Conservation (phyloP, 2,888 invertebrate species). For the Aleiodes testaceus region DNA sequence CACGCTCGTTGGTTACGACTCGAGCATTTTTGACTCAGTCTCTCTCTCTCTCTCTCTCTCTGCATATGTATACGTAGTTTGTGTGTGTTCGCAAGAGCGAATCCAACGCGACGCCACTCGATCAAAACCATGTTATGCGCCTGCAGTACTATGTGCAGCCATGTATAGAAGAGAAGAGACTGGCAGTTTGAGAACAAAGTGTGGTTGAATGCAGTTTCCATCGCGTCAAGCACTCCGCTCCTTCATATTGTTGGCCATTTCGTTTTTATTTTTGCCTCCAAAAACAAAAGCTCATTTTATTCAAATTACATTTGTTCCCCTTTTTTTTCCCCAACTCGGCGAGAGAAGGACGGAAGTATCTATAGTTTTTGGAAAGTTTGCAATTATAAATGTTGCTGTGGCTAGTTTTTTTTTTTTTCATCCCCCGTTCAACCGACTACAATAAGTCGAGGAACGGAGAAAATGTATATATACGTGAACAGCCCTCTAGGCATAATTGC, state of each 20-base stretch:
- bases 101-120: slow-evolving; percentile 15
- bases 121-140: slow-evolving; percentile 26
- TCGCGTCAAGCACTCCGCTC: slow-evolving; percentile 16
- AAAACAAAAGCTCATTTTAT: slow-evolving; percentile 5
- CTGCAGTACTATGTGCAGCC: slow-evolving; percentile 17
- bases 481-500: slow-evolving; percentile 47
- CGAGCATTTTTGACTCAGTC: slow-evolving; percentile 38
- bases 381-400: slow-evolving; percentile 24
- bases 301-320: not conserved
- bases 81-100: slow-evolving; percentile 24
- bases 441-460: slow-evolving; percentile 18
- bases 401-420: slow-evolving; percentile 3
- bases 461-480: slow-evolving; percentile 16
- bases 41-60: slow-evolving; percentile 38
- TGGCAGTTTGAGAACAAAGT: slow-evolving; percentile 29
- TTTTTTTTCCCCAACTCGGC: not conserved
- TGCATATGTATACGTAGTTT: slow-evolving; percentile 18
- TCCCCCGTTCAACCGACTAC: slow-evolving; percentile 14
- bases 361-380: not conserved
- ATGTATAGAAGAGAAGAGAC: slow-evolving; percentile 8
- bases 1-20: slow-evolving; percentile 50
- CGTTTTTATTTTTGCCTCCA: not conserved
- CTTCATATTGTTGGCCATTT: not conserved
- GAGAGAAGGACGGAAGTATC: not conserved
- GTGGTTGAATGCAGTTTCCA: slow-evolving; percentile 24